Evolutionary conservation across 2,888 invertebrate genomes (phyloP).

Genomic region (Thereva nobilitata): DNA sequence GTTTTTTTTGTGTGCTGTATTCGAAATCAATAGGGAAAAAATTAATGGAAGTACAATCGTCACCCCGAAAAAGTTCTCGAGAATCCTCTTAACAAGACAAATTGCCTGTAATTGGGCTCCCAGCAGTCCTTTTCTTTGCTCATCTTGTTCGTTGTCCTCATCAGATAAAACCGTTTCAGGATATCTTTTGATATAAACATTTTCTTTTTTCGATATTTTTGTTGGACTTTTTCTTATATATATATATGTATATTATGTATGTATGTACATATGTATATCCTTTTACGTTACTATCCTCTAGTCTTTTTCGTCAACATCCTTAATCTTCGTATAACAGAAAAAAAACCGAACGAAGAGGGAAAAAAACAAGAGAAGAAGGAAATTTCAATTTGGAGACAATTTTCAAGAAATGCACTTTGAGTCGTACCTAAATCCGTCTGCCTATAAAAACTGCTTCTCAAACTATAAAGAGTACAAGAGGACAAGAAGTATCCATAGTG

Average conservation of each 20-base stretch:
- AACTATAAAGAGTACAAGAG: conserved; percentile 14
- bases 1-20: conserved; percentile 16
- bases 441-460: conserved; percentile 29
- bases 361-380: conserved; percentile 1
- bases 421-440: conserved; percentile 26
- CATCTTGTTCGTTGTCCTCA: conserved; percentile 32
- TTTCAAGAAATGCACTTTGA: conserved; percentile 33
- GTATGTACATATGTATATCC: no score
- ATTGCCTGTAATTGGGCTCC: conserved; percentile 36
- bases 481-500: conserved; percentile 25
- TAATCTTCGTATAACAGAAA: conserved; percentile 28
- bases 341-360: no score
- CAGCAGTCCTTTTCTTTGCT: conserved; percentile 33
- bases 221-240: conserved; percentile 9
- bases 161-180: conserved; percentile 32
- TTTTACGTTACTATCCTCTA: neutral
- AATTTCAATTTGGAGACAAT: conserved; percentile 36
- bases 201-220: neutral
- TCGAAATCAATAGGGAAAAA: conserved; percentile 7
- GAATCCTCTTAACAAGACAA: conserved; percentile 32
- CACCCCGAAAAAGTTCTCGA: conserved; percentile 2
- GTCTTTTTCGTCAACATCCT: conserved; percentile 26
- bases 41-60: conserved; percentile 20
- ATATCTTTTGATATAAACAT: neutral
- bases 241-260: no score